Evolutionary conservation across 2,797 vertebrate species (phyloP), one percentile per base, ranked within the genome.

Genomic region (Danionella dracula): DNA sequence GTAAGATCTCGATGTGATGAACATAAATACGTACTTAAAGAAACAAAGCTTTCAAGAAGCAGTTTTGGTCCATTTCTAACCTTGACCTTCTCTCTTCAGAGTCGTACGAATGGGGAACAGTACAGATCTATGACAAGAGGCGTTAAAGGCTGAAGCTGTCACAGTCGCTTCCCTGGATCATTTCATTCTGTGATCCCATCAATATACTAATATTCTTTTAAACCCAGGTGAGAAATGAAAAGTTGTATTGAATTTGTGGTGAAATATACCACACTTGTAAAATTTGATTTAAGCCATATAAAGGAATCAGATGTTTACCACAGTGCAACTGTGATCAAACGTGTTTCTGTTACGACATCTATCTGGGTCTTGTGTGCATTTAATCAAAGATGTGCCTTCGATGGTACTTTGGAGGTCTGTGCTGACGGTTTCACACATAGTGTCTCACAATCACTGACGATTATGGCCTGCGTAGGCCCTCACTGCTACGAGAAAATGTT

Each of bases 21-120:
- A n/a, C n/a, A n/a, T n/a, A n/a, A n/a, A n/a, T n/a, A n/a, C 23
- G 3, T 6, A 27, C 23, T 6, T 3, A 3, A 3, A 27, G 23
- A 79, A 86, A 89, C 88, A 48, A 65, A 53, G 50, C 27, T 19
- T 10, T 15, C 32, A 48, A 8, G 8, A 38, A 6, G 21, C 5
- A 19, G 23, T 20, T 16, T 29, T 0, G 29, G 35, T 5, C 1
- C 8, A 12, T 46, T 19, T 6, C 12, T 19, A 63, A 58, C 57
- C 23, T 3, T 1, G 1, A 23, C 41, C 4, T 65, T 29, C 71
- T 40, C 21, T 44, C 3, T 34, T 45, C 17, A 87, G 89, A 84
- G 40, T 85, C 83, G 4, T 86, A 80, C 0, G 84, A 88, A 51
- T 88, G 88, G 87, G 87, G 66, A 82, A 84, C 84, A 75, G 48